These are phyloP conservation scores for Perca fluviatilis DNA, from an alignment of 2,113 vertebrate species.

Conservation along the genomic window DNA sequence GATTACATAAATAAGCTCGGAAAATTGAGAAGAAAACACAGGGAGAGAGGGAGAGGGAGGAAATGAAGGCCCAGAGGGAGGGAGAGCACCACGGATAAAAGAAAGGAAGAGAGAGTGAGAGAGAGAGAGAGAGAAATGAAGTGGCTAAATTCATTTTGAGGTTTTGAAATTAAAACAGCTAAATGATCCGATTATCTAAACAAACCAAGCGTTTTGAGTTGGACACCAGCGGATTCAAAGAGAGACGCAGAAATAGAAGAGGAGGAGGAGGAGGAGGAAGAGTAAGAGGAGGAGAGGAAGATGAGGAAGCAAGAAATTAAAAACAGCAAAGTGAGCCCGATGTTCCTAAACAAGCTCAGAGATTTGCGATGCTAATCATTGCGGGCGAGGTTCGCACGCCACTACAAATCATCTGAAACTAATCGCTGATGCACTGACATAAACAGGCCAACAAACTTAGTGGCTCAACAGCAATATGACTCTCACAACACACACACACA, in stretches of 20 bases:
- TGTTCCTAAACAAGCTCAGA: conserved; percentile 47
- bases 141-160: conserved; percentile 48
- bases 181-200: conserved; percentile 74
- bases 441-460: conserved; percentile 1
- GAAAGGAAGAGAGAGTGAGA: conserved; percentile 40
- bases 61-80: conserved; percentile 39
- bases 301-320: conserved; percentile 41
- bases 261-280: conserved; percentile 19
- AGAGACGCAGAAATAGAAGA: conserved; percentile 15
- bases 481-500: background rate
- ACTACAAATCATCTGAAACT: conserved; percentile 28
- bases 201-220: conserved; percentile 47
- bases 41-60: conserved; percentile 11
- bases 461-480: background rate
- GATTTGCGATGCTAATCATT: conserved; percentile 57
- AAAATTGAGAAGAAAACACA: conserved; percentile 38
- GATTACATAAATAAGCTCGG: conserved; percentile 69
- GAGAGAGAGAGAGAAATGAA: conserved; percentile 34
- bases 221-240: conserved; percentile 47
- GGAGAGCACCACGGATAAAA: conserved; percentile 25
- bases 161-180: conserved; percentile 71
- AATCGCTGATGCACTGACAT: conserved; percentile 11
- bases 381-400: background rate
- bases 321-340: conserved; percentile 38
- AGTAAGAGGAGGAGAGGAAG: conserved; percentile 9